A percentile compares a stretch with the other conserved stretches of the same genome.
phyloP scores from a whole-genome alignment of 2,113 vertebrate genomes.

The Echinops telfairi region DNA sequence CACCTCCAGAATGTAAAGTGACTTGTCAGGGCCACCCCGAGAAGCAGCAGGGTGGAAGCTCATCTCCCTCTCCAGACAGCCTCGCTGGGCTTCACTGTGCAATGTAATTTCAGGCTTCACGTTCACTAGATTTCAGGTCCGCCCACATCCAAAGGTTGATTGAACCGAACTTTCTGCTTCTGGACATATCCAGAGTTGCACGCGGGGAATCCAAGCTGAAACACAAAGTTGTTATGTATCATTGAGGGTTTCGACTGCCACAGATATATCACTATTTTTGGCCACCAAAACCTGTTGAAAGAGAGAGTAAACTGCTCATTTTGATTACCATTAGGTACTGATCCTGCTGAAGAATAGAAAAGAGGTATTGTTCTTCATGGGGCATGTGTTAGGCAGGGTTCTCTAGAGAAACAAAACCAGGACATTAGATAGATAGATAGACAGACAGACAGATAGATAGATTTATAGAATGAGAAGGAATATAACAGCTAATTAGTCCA shows the following conservation, averaged over 20 bases:
- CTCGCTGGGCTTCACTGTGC: neutral
- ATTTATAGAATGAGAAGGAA: too few species aligned
- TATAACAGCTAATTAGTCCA: too few species aligned
- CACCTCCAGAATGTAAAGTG: neutral
- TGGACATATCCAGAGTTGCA: constrained; percentile 30
- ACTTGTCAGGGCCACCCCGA: neutral
- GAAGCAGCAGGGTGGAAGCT: neutral
- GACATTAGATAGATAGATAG: too few species aligned
- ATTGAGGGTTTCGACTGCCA: neutral
- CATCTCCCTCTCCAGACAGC: neutral
- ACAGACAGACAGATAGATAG: too few species aligned
- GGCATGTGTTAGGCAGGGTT: too few species aligned
- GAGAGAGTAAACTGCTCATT: neutral
- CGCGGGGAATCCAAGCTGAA: neutral
- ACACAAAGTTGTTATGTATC: neutral
- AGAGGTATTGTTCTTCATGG: neutral
- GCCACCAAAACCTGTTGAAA: neutral
- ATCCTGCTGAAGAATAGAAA: constrained; percentile 15
- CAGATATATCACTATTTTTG: neutral
- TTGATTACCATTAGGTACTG: neutral
- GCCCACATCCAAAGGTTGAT: neutral
- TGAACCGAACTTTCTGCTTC: neutral
- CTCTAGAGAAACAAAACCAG: too few species aligned
- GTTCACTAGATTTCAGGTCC: neutral
- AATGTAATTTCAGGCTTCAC: neutral